Percentiles rank a stretch among this genome's conserved stretches.
These are phyloP conservation scores for Myotis findleyi DNA, from an alignment of 2,797 vertebrate genomes.

Conservation along the genomic window DNA sequence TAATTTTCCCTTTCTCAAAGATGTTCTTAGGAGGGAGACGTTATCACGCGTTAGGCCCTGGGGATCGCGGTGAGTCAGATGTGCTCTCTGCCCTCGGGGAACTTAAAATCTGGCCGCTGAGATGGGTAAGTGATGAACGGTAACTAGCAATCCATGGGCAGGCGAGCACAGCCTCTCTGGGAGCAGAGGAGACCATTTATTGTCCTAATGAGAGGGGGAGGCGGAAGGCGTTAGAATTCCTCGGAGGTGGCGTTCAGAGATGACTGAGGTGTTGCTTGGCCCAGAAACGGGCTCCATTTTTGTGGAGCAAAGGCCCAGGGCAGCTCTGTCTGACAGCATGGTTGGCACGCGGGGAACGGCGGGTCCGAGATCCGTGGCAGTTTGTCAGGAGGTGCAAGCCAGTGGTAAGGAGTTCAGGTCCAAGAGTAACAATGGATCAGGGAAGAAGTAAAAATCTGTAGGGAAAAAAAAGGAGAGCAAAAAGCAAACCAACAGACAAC, in stretches of 20 bases:
- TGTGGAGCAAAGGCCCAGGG: background rate
- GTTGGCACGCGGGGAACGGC: rapidly evolving
- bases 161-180: background rate
- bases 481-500: background rate
- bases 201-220: background rate
- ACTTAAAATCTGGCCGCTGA: background rate
- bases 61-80: background rate
- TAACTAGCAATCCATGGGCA: background rate
- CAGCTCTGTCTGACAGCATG: rapidly evolving
- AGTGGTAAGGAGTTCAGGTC: background rate
- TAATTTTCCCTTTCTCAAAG: background rate
- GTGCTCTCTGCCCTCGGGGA: background rate
- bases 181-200: background rate
- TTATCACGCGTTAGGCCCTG: background rate
- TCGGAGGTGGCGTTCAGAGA: background rate
- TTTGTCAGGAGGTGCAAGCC: background rate
- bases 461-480: background rate
- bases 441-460: background rate
- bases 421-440: background rate
- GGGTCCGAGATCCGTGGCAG: background rate
- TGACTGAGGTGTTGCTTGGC: background rate
- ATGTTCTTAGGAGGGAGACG: background rate
- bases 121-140: background rate
- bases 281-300: background rate
- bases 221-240: background rate